Conservation (phyloP, 2,797 vertebrate species). For the Manis crassicaudata region DNA sequence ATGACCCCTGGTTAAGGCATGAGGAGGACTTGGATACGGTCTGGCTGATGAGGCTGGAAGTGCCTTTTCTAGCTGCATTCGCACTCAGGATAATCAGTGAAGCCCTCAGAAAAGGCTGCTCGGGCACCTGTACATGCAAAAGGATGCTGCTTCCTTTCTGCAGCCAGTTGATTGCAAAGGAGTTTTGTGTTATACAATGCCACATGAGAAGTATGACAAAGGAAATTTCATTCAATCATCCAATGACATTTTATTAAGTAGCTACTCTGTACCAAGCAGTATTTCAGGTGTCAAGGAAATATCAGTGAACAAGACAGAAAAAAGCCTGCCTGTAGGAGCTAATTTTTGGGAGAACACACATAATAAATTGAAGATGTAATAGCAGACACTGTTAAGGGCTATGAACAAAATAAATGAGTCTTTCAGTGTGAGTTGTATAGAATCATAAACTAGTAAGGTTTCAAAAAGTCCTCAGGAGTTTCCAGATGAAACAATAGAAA, state of each 20-base stretch:
- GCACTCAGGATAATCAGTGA: not conserved
- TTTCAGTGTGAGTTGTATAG: not conserved
- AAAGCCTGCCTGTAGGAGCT: not conserved
- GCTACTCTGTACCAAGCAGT: not conserved
- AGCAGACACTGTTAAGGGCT: slow-evolving; percentile 1
- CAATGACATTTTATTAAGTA: not conserved
- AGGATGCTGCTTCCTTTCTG: not conserved
- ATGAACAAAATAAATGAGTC: not conserved
- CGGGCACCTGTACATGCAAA: not conserved
- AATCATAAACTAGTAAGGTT: not conserved
- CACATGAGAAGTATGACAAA: not conserved
- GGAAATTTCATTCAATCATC: not conserved
- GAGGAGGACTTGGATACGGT: not conserved
- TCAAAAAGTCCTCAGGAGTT: not conserved
- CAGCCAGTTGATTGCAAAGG: not conserved
- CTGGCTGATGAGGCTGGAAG: not conserved
- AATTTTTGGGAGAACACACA: not conserved
- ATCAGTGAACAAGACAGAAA: not conserved
- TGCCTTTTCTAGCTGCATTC: not conserved
- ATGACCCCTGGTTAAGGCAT: not conserved
- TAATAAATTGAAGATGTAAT: not conserved
- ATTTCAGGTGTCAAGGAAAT: not conserved
- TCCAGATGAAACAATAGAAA: not conserved
- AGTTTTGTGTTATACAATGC: not conserved
- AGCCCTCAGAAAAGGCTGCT: not conserved